Conservation (phyloP, 2,888 invertebrate genomes). For the Anorthoa munda region DNA sequence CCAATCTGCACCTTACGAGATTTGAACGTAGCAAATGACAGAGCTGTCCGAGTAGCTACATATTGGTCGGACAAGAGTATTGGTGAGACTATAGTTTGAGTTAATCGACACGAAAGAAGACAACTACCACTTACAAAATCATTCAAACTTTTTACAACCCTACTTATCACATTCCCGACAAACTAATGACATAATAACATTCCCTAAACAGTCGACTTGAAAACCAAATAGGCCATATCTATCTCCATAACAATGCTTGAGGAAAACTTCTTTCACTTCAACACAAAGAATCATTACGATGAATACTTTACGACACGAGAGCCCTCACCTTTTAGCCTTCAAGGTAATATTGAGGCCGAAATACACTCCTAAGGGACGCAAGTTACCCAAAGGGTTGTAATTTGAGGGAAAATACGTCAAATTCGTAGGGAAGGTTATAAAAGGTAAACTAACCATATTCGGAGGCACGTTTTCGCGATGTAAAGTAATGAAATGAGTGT, state of each 20-base stretch:
- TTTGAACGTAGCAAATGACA: too few relatives aligned
- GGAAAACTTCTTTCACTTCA: conserved; percentile 35
- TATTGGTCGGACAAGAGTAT: too few relatives aligned
- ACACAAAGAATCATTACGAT: conserved; percentile 53
- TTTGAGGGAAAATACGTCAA: conserved; percentile 54
- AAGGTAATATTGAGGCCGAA: conserved; percentile 50
- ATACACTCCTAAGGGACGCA: conserved; percentile 52
- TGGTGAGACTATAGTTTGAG: too few relatives aligned
- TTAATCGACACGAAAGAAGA: too few relatives aligned
- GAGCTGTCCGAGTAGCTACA: too few relatives aligned
- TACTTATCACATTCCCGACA: not conserved
- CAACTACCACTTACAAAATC: too few relatives aligned
- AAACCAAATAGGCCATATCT: conserved; percentile 26
- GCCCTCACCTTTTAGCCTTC: conserved; percentile 38
- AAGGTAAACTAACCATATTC: conserved; percentile 58
- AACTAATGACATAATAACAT: not conserved
- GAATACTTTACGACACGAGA: conserved; percentile 49
- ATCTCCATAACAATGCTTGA: conserved; percentile 47
- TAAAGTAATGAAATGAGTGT: conserved; percentile 59
- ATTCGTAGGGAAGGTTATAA: conserved; percentile 33
- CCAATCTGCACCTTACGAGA: too few relatives aligned
- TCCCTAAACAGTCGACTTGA: conserved; percentile 8
- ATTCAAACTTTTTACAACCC: conserved; percentile 16
- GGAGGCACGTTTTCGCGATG: conserved; percentile 56
- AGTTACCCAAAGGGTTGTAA: conserved; percentile 62